These are phyloP conservation scores for Saccostrea cuccullata DNA, from an alignment of 1,140 invertebrate genomes.

Conservation along the genomic window DNA sequence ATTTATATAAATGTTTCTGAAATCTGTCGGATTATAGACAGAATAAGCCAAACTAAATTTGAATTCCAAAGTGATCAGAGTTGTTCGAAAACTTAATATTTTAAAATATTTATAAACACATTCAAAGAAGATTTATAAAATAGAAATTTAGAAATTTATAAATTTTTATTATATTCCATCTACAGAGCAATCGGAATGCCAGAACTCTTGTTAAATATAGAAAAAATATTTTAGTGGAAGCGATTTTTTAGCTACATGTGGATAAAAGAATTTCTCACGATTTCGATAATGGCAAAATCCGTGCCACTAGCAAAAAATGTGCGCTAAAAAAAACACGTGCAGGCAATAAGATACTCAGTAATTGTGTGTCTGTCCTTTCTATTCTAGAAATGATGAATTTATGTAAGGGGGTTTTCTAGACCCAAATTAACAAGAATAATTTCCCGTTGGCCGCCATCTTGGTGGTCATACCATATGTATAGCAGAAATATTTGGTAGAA, in stretches of 20 bases:
- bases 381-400: constrained; percentile 44
- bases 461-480: no score
- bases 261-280: constrained; percentile 41
- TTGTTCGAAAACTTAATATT: no score
- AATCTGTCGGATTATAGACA: no score
- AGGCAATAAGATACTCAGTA: constrained; percentile 51
- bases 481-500: no score
- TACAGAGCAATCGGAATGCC: constrained; percentile 49
- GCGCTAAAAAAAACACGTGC: constrained; percentile 43
- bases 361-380: constrained; percentile 40
- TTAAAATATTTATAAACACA: neutral
- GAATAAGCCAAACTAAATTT: no score
- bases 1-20: no score
- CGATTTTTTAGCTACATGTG: constrained; percentile 34
- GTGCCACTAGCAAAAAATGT: constrained; percentile 44
- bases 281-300: no score
- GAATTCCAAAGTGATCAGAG: no score
- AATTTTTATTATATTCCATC: neutral
- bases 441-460: no score
- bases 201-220: constrained; percentile 37
- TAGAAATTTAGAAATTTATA: neutral
- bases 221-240: no score
- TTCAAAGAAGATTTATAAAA: neutral
- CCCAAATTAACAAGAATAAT: no score
- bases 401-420: no score